Percentiles rank a stretch among this genome's conserved stretches.
phyloP scores from a whole-genome alignment of 2,888 invertebrate genomes.

The Polymixis lichenea region DNA sequence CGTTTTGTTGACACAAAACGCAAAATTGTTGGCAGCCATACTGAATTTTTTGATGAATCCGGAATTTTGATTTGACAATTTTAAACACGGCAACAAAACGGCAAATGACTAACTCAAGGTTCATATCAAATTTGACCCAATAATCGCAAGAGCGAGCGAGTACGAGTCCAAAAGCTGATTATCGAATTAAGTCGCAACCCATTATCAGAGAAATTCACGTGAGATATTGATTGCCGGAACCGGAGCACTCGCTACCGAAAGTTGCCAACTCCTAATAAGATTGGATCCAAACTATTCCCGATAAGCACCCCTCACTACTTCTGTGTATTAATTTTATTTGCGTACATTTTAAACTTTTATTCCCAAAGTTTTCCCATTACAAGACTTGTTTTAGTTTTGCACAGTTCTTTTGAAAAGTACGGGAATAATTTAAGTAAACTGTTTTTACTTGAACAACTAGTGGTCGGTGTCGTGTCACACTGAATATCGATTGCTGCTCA shows the following conservation, averaged over 20 bases:
- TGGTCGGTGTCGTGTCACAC: conserved; percentile 30
- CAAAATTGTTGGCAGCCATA: conserved; percentile 40
- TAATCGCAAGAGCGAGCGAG: conserved; percentile 19
- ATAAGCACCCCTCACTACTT: conserved; percentile 55
- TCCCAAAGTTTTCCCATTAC: conserved; percentile 54
- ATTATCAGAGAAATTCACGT: conserved; percentile 68
- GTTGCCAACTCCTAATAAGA: conserved; percentile 76
- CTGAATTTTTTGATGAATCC: conserved; percentile 14
- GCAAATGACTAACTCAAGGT: conserved; percentile 6
- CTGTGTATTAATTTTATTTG: conserved; percentile 53
- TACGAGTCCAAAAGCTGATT: conserved; percentile 42
- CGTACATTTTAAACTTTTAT: conserved; percentile 47
- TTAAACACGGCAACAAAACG: conserved; percentile 19
- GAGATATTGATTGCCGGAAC: conserved; percentile 67
- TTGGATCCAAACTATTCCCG: conserved; percentile 69
- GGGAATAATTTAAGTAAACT: conserved; percentile 48
- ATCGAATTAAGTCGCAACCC: conserved; percentile 65
- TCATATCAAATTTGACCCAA: not conserved
- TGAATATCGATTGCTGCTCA: conserved; percentile 70
- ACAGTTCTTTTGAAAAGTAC: conserved; percentile 40
- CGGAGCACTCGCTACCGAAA: conserved; percentile 67
- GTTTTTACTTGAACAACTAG: conserved; percentile 24
- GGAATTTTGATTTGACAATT: conserved; percentile 37
- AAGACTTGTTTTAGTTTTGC: conserved; percentile 35
- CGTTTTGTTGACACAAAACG: conserved; percentile 45